A percentile compares a stretch with the other conserved stretches of the same genome.
Evolutionary conservation across 2,797 vertebrate species (phyloP).

Genomic region (Decapterus maruadsi): DNA sequence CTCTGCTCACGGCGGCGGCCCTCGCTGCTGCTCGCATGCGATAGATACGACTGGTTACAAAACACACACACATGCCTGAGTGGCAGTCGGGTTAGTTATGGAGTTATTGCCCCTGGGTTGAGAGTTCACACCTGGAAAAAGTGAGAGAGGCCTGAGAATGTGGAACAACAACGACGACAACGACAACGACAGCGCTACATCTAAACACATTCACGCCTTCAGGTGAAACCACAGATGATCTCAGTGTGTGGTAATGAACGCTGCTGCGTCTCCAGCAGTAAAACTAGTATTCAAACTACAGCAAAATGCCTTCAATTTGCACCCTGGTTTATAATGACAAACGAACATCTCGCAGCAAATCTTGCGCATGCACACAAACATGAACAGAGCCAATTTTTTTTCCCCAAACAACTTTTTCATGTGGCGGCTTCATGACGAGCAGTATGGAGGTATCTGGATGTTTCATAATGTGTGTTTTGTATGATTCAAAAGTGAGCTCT

Average conservation of each 20-base stretch:
- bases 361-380: too few relatives aligned
- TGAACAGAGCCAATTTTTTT: too few relatives aligned
- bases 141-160: slow-evolving; percentile 15
- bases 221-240: slow-evolving; percentile 24
- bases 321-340: too few relatives aligned
- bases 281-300: slow-evolving; percentile 5
- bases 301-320: slow-evolving; percentile 32
- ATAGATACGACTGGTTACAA: slow-evolving; percentile 9
- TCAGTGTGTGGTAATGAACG: neutral
- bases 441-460: too few relatives aligned
- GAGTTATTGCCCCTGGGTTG: neutral
- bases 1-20: neutral
- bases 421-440: too few relatives aligned
- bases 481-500: too few relatives aligned
- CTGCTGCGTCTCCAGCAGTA: neutral
- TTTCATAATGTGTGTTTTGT: too few relatives aligned
- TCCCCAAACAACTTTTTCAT: too few relatives aligned
- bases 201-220: slow-evolving; percentile 21
- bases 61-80: slow-evolving; percentile 12
- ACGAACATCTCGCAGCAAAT: too few relatives aligned
- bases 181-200: too few relatives aligned
- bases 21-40: neutral
- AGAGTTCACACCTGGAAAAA: slow-evolving; percentile 27
- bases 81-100: neutral
- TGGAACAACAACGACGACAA: too few relatives aligned